Conservation (phyloP, 2,113 vertebrate species). For the Takifugu flavidus region DNA sequence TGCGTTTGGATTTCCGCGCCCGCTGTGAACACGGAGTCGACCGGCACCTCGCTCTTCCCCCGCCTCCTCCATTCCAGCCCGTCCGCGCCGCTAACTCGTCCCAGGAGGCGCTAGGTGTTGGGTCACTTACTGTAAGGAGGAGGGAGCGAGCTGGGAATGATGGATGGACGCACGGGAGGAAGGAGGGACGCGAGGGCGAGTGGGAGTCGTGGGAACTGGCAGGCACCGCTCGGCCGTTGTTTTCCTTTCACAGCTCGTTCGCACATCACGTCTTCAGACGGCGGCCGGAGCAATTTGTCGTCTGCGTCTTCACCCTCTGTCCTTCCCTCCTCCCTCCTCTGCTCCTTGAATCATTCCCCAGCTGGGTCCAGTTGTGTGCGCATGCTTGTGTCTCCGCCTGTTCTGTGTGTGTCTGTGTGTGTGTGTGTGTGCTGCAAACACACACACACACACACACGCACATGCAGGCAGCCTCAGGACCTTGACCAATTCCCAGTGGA, state of each 20-base stretch:
- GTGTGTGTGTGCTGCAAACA: conserved; percentile 15
- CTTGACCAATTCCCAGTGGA: conserved; percentile 79
- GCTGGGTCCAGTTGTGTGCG: conserved; percentile 71
- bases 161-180: conserved; percentile 52
- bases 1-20: conserved; percentile 3
- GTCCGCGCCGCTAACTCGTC: conserved; percentile 49
- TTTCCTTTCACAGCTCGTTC: conserved; percentile 76
- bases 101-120: conserved; percentile 66
- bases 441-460: conserved; percentile 26
- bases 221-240: conserved; percentile 70
- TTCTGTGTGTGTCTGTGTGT: conserved; percentile 28
- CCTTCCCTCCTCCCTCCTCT: conserved; percentile 54
- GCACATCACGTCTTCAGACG: conserved; percentile 74
- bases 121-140: conserved; percentile 69
- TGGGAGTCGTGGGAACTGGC: conserved; percentile 69
- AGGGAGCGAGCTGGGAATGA: conserved; percentile 36
- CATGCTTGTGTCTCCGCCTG: conserved; percentile 59
- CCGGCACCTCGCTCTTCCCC: conserved; percentile 5
- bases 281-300: conserved; percentile 71
- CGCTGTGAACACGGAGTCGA: conserved; percentile 5
- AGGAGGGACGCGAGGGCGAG: conserved; percentile 31
- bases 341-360: conserved; percentile 76
- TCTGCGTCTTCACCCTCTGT: conserved; percentile 53
- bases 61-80: conserved; percentile 12
- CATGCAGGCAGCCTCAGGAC: conserved; percentile 67